Percentiles rank a stretch among this genome's conserved stretches.
These are phyloP conservation scores for Platorchestia sp. DNA, from an alignment of 1,140 invertebrate genomes.

Conservation along the genomic window DNA sequence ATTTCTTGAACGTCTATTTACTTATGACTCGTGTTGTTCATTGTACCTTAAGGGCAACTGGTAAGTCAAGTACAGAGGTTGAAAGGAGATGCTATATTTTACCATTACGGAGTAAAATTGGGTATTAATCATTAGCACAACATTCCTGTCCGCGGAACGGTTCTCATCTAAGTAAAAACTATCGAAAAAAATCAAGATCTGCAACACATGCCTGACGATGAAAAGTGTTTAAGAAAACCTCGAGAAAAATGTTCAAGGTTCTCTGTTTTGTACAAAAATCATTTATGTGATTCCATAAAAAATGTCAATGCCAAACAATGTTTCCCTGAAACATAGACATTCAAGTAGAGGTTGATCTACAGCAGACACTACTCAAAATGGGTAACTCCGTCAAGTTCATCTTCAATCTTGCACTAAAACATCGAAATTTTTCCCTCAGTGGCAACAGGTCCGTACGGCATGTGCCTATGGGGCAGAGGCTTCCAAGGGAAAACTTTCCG, in stretches of 20 bases:
- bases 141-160: background rate
- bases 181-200: background rate
- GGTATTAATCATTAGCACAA: background rate
- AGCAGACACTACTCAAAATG: background rate
- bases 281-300: background rate
- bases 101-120: background rate
- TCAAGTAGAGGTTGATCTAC: background rate
- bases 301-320: background rate
- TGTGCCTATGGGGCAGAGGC: background rate
- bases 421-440: background rate
- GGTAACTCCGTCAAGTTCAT: background rate
- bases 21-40: background rate
- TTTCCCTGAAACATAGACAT: background rate
- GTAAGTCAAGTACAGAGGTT: background rate
- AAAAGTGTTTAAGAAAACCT: too few species aligned
- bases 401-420: background rate
- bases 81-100: background rate
- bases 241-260: background rate
- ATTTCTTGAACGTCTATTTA: background rate
- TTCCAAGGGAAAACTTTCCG: background rate
- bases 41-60: background rate
- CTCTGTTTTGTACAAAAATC: background rate
- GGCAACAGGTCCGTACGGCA: background rate
- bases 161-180: background rate
- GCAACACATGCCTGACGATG: background rate